These are phyloP conservation scores for Montifringilla adamsi DNA, from an alignment of 2,113 vertebrate species.

Conservation along the genomic window DNA sequence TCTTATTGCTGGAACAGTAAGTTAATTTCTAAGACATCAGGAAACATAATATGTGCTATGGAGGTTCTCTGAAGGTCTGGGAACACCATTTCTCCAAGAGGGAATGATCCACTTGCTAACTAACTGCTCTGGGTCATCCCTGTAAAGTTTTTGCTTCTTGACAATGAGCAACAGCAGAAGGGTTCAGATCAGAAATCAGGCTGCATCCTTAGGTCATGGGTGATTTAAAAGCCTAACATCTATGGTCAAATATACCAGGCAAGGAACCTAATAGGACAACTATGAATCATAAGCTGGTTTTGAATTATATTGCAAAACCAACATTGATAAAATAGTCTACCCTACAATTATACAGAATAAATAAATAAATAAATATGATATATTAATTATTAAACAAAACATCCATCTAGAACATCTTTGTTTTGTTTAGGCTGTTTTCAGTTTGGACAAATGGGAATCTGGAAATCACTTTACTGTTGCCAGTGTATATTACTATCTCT, in stretches of 20 bases:
- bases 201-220: too few relatives aligned
- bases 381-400: neutral
- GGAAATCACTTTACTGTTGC: neutral
- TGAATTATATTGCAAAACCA: neutral
- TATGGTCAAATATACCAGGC: too few relatives aligned
- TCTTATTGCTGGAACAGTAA: neutral
- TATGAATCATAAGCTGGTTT: too few relatives aligned
- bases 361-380: neutral
- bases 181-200: neutral
- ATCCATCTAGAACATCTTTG: neutral
- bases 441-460: neutral
- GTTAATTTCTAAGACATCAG: neutral
- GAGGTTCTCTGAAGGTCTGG: neutral
- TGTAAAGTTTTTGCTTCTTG: neutral
- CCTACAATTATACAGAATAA: neutral
- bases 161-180: neutral
- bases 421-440: neutral
- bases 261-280: too few relatives aligned
- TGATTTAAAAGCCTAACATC: too few relatives aligned
- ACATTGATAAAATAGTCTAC: neutral
- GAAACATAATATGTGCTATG: neutral
- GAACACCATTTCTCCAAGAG: neutral
- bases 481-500: neutral
- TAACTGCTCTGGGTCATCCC: neutral
- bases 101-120: neutral